Evolutionary conservation across 2,797 vertebrate genomes (phyloP), one percentile per base, ranked within the genome.

Genomic region (Discoglossus pictus): DNA sequence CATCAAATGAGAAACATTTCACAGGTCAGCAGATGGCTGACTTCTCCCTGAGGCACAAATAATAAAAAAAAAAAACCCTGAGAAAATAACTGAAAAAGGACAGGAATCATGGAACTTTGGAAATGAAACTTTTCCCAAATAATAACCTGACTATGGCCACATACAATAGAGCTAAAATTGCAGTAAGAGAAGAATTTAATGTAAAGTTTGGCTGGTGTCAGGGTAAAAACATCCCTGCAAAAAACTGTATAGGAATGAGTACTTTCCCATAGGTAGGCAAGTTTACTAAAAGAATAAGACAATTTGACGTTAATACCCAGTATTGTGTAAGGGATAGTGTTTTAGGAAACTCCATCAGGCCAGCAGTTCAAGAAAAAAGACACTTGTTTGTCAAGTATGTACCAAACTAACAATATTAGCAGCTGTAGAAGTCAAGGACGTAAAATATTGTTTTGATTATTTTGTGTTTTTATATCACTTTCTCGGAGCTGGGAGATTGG

Each of bases 1-100:
- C 54, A 65, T 71, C 61, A 64, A 71, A 71, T 65, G 68, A 64
- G 54, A 65, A 64, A 70, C 60, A 63, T 71, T 65, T 58, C 53
- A 65, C 61, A 65, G 61, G 61, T 64, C 61, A 64, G 54, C 61
- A 71, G 61, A 65, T 64, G 61, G 61, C 61, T 59, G 61, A 64
- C 53, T 65, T 71, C 39, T 65, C 68, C 68, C 68, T 34, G 18
- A 71, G 61, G 68, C 68, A 64, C 38, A 71, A 17, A 70, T 70
- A 58, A 63, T 13, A 61, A 16, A 35, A 58, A 46, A 44, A 48
- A 53, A 46, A 46, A 61, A 38, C 47, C 59, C 61, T 62, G 67
- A 69, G 67, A 62, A 69, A 36, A 12, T 39, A 17, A 15, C 17
- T 48, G 44, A 56, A 62, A 38, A 48, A 46, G 17, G 7, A 39